Percentiles rank a stretch among this genome's conserved stretches.
These are phyloP conservation scores for Acanthurus lineatus DNA, from an alignment of 2,797 vertebrate genomes.

Conservation along the genomic window DNA sequence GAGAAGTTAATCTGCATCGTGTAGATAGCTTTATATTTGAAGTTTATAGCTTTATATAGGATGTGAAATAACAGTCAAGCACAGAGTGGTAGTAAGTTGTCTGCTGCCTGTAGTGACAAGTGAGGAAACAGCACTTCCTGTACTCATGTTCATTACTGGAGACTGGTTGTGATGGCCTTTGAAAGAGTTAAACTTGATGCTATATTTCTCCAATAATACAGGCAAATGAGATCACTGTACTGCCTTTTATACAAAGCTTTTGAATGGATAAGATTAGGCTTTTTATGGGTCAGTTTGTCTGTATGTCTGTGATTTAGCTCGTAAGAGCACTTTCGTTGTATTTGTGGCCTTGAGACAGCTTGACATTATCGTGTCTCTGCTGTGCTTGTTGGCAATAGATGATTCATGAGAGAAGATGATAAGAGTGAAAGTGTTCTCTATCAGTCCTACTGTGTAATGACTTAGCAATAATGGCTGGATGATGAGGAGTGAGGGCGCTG, in stretches of 20 bases:
- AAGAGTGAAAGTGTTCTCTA: conserved; percentile 42
- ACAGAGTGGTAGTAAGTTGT: conserved; percentile 14
- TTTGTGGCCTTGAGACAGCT: conserved; percentile 48
- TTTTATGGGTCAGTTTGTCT: background rate
- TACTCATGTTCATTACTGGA: conserved; percentile 16
- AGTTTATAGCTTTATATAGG: background rate
- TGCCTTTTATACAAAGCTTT: background rate
- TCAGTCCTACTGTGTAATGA: conserved; percentile 50
- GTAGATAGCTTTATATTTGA: conserved; percentile 16
- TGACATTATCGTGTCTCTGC: conserved; percentile 57
- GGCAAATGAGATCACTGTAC: conserved; percentile 8
- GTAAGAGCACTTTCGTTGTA: conserved; percentile 11
- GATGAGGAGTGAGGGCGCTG: conserved; percentile 52
- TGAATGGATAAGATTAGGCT: conserved; percentile 2
- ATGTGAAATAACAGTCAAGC: conserved; percentile 31
- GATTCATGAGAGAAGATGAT: conserved; percentile 57
- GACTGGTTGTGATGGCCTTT: background rate
- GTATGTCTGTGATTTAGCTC: conserved; percentile 13
- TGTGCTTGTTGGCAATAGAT: conserved; percentile 51
- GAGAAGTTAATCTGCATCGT: conserved; percentile 14
- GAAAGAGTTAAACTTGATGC: conserved; percentile 20
- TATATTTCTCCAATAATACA: conserved; percentile 33
- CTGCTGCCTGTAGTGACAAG: conserved; percentile 28
- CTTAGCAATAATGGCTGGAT: conserved; percentile 54
- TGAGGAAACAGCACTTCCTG: background rate